A percentile compares a stretch with the other conserved stretches of the same genome.
Evolutionary conservation across 2,113 vertebrate species (phyloP).

Genomic region (Antennarius striatus): DNA sequence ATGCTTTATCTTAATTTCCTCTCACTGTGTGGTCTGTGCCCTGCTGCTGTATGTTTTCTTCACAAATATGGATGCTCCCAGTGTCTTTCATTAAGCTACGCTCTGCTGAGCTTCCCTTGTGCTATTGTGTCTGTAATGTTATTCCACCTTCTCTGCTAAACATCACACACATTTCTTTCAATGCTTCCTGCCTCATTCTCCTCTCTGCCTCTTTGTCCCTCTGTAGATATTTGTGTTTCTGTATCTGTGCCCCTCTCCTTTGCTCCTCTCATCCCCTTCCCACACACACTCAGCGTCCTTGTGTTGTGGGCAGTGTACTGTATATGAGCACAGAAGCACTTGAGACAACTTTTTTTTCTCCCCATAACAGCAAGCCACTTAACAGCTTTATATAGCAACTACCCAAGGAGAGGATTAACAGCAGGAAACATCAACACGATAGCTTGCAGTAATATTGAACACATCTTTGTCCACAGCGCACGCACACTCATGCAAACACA

Average conservation of each 20-base stretch:
- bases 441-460: slow-evolving; percentile 48
- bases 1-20: slow-evolving; percentile 41
- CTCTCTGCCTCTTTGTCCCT: slow-evolving; percentile 40
- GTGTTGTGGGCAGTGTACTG: slow-evolving; percentile 62
- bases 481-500: slow-evolving; percentile 23
- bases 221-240: slow-evolving; percentile 62
- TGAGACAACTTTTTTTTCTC: slow-evolving; percentile 66
- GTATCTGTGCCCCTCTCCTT: slow-evolving; percentile 52
- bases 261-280: slow-evolving; percentile 62
- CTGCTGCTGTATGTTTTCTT: slow-evolving; percentile 15
- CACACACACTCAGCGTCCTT: slow-evolving; percentile 63
- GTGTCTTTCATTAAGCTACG: slow-evolving; percentile 19
- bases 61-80: slow-evolving; percentile 29
- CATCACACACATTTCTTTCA: slow-evolving; percentile 54
- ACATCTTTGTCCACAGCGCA: slow-evolving; percentile 16
- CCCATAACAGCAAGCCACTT: slow-evolving; percentile 70
- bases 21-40: slow-evolving; percentile 10
- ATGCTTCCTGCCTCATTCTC: slow-evolving; percentile 34
- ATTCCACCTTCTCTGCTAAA: slow-evolving; percentile 40
- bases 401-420: slow-evolving; percentile 76
- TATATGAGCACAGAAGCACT: slow-evolving; percentile 65
- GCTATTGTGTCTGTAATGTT: slow-evolving; percentile 40
- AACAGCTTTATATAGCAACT: slow-evolving; percentile 76
- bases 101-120: slow-evolving; percentile 39
- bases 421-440: slow-evolving; percentile 68